phyloP scores from a whole-genome alignment of 2,113 vertebrate genomes.

The Anseranas semipalmata region DNA sequence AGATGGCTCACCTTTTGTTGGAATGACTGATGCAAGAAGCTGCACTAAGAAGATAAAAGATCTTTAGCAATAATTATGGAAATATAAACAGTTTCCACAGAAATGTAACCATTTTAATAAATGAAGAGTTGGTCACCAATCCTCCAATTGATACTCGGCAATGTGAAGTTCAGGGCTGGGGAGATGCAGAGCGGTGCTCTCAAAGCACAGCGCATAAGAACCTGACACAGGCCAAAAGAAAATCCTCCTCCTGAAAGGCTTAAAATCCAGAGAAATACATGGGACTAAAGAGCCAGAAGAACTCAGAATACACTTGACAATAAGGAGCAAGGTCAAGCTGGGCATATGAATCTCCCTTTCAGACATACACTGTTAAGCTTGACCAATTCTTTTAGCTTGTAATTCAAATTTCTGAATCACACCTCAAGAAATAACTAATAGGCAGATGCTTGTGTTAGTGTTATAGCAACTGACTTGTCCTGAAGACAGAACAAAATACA shows the following conservation, averaged over 20 bases:
- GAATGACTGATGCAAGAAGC: neutral
- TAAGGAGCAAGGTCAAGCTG: neutral
- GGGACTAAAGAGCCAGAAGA: neutral
- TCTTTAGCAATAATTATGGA: neutral
- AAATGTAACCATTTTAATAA: neutral
- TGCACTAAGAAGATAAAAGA: neutral
- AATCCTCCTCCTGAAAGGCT: neutral
- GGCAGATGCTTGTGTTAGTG: neutral
- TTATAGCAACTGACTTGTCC: neutral
- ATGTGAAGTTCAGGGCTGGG: rapidly evolving
- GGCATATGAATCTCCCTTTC: neutral
- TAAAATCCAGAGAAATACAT: neutral
- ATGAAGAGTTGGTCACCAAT: rapidly evolving
- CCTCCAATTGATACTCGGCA: neutral
- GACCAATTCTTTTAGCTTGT: neutral
- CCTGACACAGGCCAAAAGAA: neutral
- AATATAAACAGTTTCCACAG: neutral
- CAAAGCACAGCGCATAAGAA: neutral
- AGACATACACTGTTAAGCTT: rapidly evolving
- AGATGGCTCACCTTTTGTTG: neutral
- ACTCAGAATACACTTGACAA: neutral
- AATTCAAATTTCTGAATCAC: neutral
- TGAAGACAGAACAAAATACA: neutral
- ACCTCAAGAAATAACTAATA: neutral
- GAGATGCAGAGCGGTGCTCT: neutral